phyloP scores from a whole-genome alignment of 2,113 vertebrate genomes.

The Panurus biarmicus region DNA sequence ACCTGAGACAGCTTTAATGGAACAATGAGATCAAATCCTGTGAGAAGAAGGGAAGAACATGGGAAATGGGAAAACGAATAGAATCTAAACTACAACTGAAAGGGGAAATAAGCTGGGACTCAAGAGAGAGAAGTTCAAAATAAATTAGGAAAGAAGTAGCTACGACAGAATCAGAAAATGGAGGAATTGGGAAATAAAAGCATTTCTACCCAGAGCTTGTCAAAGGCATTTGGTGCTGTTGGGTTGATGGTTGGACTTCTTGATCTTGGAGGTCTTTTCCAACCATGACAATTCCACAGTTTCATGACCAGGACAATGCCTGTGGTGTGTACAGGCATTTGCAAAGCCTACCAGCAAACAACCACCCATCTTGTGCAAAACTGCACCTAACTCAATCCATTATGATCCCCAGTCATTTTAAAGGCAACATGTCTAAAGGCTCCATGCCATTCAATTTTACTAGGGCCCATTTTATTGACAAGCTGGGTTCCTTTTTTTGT shows the following conservation, averaged over 20 bases:
- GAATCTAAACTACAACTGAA: neutral
- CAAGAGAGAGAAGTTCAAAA: neutral
- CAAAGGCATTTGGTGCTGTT: neutral
- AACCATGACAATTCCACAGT: neutral
- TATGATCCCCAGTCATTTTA: neutral
- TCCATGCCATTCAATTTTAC: neutral
- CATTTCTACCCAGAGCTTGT: neutral
- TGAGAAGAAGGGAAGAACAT: neutral
- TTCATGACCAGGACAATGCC: neutral
- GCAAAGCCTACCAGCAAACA: neutral
- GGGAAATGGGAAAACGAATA: fast-evolving
- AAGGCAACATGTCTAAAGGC: neutral
- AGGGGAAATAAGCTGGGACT: neutral
- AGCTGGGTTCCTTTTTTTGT: neutral
- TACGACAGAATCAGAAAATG: neutral
- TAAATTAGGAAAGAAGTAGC: neutral
- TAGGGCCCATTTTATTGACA: neutral
- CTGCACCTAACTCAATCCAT: neutral
- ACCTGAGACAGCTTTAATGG: neutral
- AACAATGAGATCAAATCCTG: neutral
- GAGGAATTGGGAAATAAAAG: neutral
- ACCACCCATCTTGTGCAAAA: neutral
- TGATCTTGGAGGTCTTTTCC: neutral
- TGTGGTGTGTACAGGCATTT: neutral
- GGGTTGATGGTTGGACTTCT: neutral